Percentiles rank a stretch among this genome's conserved stretches.
Evolutionary conservation across 2,888 invertebrate species (phyloP).

Genomic region (Dyspetes luteomarginatus): DNA sequence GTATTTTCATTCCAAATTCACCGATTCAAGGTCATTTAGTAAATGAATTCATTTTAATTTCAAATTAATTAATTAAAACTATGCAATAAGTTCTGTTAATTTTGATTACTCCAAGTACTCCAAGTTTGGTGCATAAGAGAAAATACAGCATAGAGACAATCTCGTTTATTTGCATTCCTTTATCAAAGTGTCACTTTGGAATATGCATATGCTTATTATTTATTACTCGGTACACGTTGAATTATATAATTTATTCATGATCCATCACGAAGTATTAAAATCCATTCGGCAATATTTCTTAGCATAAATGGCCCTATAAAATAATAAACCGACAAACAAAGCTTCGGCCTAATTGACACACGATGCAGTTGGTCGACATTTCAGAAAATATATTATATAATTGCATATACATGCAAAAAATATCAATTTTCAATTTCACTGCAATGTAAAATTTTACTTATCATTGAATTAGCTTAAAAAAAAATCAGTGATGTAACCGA

Average conservation of each 20-base stretch:
- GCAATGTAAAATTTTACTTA: neutral
- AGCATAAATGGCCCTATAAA: no score
- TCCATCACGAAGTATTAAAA: neutral
- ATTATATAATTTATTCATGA: constrained; percentile 5
- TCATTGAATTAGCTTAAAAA: neutral
- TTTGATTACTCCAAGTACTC: no score
- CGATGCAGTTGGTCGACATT: no score
- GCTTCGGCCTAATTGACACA: no score
- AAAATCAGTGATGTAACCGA: neutral
- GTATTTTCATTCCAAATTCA: no score
- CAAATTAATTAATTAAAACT: no score
- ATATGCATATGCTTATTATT: neutral
- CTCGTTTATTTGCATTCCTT: neutral
- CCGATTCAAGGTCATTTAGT: no score
- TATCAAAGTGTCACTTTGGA: neutral
- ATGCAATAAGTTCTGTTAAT: no score
- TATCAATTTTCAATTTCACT: neutral
- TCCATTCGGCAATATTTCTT: neutral
- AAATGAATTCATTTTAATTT: no score
- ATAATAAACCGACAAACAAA: no score
- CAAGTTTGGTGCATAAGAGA: no score
- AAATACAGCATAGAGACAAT: no score
- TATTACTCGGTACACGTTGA: neutral
- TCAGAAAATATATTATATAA: neutral
- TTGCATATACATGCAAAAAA: neutral